Evolutionary conservation across 2,888 invertebrate species (phyloP), one percentile per base, ranked within the genome.

Genomic region (Hetaerina titia): DNA sequence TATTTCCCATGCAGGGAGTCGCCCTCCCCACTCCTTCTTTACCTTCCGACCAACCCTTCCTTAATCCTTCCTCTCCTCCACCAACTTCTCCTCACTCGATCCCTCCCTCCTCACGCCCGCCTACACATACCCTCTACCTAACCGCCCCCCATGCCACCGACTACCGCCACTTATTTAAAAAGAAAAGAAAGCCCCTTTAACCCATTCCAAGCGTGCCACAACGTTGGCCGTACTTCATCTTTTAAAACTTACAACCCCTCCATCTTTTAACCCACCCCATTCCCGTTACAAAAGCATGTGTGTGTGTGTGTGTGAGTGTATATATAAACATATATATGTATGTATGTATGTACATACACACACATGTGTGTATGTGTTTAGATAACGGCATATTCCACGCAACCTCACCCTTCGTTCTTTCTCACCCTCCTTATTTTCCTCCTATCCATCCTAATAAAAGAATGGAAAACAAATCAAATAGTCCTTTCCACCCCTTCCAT

Each of bases 151-250:
- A 45, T 4, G 45, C 45, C 45, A 45, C 45, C 45, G 45, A 45
- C 45, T 45, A 15, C 81, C 60, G 31, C 81, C 81, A 81, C 81
- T 81, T 81, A 81, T 81, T 81, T 81, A 31, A 9, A 81, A 81
- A 74, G 19, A 45, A 57, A 74, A 74, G 56, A 69, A 90, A 74
- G 69, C 64, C n/a, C 69, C 56, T 8, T 22, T 31, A 11, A 45
- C 92, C 56, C 69, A 31, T 92, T 92, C 69, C 56, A 69, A 25
- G 19, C 22, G 31, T 90, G 90, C 90, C 63, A 31, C 45, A n/a
- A 90, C 90, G 90, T 64, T 22, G 25, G 64, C 90, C 64, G 63
- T 64, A 31, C 64, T 90, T 90, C 89, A 89, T 89, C 89, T 58
- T 89, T 58, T 89, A 58, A 58, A 58, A 22, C 89, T n/a, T 57